Evolutionary conservation across 1,140 invertebrate species (phyloP).

Genomic region (Delia radicum): DNA sequence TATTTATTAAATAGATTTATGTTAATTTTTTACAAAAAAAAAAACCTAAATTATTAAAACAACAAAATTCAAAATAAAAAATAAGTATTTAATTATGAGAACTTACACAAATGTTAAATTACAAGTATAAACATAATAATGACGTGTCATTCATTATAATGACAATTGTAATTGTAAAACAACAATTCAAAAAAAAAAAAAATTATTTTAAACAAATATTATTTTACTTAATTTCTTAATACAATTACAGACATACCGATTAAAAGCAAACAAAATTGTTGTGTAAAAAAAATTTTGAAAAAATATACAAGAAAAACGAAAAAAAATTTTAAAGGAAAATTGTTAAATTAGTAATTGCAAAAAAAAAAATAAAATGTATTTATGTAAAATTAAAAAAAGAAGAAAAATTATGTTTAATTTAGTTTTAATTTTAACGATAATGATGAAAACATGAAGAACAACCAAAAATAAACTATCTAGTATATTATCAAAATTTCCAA

Average conservation of each 20-base stretch:
- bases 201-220: not conserved
- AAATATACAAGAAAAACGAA: not conserved
- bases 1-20: not conserved
- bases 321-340: not conserved
- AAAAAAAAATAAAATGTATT: not conserved
- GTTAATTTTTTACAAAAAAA: not conserved
- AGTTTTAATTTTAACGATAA: not conserved
- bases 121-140: not conserved
- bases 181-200: not conserved
- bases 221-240: not conserved
- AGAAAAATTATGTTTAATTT: not conserved
- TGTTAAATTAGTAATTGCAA: not conserved
- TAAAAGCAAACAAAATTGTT: too few species aligned
- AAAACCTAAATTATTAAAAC: not conserved
- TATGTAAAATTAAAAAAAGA: not conserved
- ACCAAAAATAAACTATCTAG: not conserved
- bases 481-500: not conserved
- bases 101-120: not conserved
- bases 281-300: not conserved
- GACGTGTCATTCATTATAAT: not conserved
- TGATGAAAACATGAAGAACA: not conserved
- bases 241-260: slow-evolving; percentile 13
- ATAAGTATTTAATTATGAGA: not conserved
- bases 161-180: not conserved
- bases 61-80: not conserved